Conservation (phyloP, 1,140 invertebrate species). For the Lasioglossum albipes region DNA sequence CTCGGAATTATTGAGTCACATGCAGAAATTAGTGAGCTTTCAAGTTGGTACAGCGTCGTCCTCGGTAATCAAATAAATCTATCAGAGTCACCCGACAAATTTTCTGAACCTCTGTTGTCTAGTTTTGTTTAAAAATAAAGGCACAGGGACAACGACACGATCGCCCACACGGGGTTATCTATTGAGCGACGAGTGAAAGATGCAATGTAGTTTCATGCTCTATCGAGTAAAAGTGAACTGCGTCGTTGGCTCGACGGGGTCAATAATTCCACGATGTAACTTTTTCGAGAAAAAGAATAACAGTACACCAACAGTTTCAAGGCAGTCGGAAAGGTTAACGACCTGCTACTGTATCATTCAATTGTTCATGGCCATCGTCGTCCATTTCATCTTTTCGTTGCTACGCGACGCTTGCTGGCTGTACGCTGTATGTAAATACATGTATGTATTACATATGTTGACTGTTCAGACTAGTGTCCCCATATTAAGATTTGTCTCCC, state of each 20-base stretch:
- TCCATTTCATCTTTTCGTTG: no score
- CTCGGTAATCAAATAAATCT: background rate
- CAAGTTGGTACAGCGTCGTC: background rate
- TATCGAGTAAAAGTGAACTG: slow-evolving; percentile 34
- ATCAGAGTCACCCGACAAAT: slow-evolving; percentile 6
- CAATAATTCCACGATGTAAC: slow-evolving; percentile 7
- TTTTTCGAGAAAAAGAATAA: background rate
- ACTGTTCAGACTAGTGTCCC: no score
- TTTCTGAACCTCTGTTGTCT: background rate
- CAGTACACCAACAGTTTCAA: background rate
- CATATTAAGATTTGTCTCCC: no score
- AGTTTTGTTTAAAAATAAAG: slow-evolving; percentile 15
- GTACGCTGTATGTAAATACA: no score
- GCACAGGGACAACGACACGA: slow-evolving; percentile 13
- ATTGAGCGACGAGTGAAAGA: slow-evolving; percentile 21
- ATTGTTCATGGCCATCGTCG: background rate
- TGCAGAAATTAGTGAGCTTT: no score
- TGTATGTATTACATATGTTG: no score
- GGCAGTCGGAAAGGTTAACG: background rate
- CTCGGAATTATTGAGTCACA: no score
- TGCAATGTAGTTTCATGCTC: slow-evolving; percentile 30
- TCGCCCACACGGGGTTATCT: slow-evolving; percentile 12
- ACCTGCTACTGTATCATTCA: background rate
- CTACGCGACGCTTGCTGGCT: background rate
- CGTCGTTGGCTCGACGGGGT: slow-evolving; percentile 1